Base-by-base conservation (phyloP, 2,797 vertebrate species). In the Gallinago solitaria region DNA sequence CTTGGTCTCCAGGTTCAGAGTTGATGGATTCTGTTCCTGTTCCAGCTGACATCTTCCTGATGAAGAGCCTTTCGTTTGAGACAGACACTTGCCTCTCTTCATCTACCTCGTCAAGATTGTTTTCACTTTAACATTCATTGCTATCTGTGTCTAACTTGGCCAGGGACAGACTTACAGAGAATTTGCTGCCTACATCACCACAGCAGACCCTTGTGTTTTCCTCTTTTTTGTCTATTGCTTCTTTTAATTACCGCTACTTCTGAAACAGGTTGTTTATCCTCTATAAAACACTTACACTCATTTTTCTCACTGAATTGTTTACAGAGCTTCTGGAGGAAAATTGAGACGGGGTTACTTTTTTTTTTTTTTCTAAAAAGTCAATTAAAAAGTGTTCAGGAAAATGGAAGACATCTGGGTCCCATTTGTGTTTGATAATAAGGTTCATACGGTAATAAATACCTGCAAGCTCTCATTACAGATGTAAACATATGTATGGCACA, bases 11-110 rank as follows among this genome's bases (percentile, higher is more conserved):
- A 90, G 45, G 51, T 91, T 90, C 48, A 71, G 71, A 84, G 53
- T 39, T 92, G 93, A 96, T 94, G 45, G 84, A 97, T 94, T 96
- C 68, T 95, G 59, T 59, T 95, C 33, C 65, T 93, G 37, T 87
- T 96, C 65, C 84, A 95, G 51, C 63, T 93, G 95, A 94, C 92
- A 92, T 56, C 41, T 41, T 74, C 71, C 68, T 89, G 82, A 96
- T 93, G 88, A 93, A 94, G 91, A 91, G 25, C 18, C 54, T 95
- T 96, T 87, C 65, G 41, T 85, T 88, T 91, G 77, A 96, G 96
- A 96, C 32, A 74, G 74, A 50, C 0, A 0, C 27, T 93, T 89
- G 64, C 16, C 50, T 88, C 50, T 94, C 70, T 94, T 89, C 91
- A 86, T 96, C 64, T 95, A 14, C 20, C 35, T 61, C 35, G 3